Percentiles rank a stretch among this genome's conserved stretches.
These are phyloP conservation scores for Bathynomus jamesi DNA, from an alignment of 1,140 invertebrate genomes.

Conservation along the genomic window DNA sequence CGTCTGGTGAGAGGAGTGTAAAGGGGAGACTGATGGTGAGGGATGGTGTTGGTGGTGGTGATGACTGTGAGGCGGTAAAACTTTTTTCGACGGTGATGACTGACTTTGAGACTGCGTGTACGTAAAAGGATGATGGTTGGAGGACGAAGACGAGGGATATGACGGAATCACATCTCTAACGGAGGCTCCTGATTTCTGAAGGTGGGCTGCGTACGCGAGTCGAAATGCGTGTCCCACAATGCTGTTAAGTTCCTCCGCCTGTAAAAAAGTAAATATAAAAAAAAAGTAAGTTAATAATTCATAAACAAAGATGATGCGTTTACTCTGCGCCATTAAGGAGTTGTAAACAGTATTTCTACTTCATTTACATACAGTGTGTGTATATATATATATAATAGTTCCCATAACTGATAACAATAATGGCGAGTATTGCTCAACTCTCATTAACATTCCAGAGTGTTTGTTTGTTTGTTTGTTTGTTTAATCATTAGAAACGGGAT, in stretches of 20 bases:
- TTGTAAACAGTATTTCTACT: no score
- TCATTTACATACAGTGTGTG: not conserved
- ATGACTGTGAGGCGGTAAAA: conserved; percentile 7
- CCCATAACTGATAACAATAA: no score
- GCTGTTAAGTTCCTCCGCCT: conserved; percentile 80
- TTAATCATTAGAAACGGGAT: no score
- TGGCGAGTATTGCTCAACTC: no score
- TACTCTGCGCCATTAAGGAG: no score
- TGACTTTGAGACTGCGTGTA: not conserved
- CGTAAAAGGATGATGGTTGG: conserved; percentile 7
- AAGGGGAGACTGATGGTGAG: conserved; percentile 7
- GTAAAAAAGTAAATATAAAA: conserved; percentile 43
- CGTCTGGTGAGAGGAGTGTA: conserved; percentile 15
- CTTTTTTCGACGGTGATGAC: not conserved
- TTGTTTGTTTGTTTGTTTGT: no score
- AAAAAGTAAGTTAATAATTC: no score
- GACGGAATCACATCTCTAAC: conserved; percentile 22
- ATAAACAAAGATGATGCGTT: no score
- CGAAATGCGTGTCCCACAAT: conserved; percentile 85
- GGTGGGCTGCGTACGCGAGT: conserved; percentile 78
- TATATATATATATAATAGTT: conserved; percentile 18
- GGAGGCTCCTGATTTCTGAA: conserved; percentile 50
- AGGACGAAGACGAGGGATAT: conserved; percentile 21
- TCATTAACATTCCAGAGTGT: no score
- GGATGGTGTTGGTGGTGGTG: not conserved